Base-by-base conservation (phyloP, 2,797 vertebrate species). In the Lepilemur ruficaudatus region DNA sequence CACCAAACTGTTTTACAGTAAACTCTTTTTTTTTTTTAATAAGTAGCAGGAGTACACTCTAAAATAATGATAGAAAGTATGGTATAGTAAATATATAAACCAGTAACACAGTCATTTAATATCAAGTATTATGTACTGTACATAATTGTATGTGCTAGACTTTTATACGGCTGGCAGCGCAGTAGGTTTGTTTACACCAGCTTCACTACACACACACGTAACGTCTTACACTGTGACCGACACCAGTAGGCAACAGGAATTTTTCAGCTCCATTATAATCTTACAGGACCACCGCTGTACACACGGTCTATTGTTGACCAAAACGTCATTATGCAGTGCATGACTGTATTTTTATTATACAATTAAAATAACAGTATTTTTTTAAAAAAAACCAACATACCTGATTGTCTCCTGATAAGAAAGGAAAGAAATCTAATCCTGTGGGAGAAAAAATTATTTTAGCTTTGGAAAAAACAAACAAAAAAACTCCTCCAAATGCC, bases 351-450 rank as follows among this genome's bases (percentile, higher is more conserved):
- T 11, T 2, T 93, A 96, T 94, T 91, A 88, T 89, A 38, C 2
- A 89, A 85, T 88, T 86, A 96, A 93, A 97, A 93, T 23, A 83
- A 69, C 0, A 79, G 13, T 41, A 85, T 30, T 13, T 86, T 86
- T 72, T 82, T 79, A 11, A 8, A n/a, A 63, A 63, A 30, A 65
- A 63, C 95, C 35, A 43, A 98, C 99, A 93, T 98, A 99, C 99
- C 99, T 99, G 99, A 99, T 99, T 99, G 99, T 99, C 99, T 97
- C 99, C 99, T 99, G 99, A 99, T 98, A 99, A 99, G 98, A 99
- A 99, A 97, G 99, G 99, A 98, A 99, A 99, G 99, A 99, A 99
- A 98, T 99, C 99, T 98, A 99, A 98, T 98, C 99, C 99, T 99
- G 98, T n/a, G 86, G 97, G 70, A 98, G 89, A 98, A 85, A 92